Evolutionary conservation across 2,888 invertebrate species (phyloP), one percentile per base, ranked within the genome.

Genomic region (Volucella inflata): DNA sequence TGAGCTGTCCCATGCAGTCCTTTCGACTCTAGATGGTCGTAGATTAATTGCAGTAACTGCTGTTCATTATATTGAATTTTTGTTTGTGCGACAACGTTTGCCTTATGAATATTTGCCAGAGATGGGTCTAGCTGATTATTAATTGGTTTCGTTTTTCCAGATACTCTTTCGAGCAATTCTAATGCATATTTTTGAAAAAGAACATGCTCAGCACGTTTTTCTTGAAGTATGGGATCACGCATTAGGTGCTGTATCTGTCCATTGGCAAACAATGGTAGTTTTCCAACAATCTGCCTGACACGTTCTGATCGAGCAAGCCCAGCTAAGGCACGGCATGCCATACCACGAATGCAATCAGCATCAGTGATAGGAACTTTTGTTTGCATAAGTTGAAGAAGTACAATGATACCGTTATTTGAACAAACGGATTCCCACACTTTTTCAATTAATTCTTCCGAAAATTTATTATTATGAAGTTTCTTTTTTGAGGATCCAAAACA

Each of bases 391-490:
- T 97, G 96, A 12, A 98, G 93, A 51, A 99, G 93, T 60, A 97
- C 97, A 96, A 99, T 98, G 74, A 99, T 98, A 1, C 99, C 99
- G 91, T 99, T 99, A 91, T 98, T 98, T 0, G 96, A 95, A 83
- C 99, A 93, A 0, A 98, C 96, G 88, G 97, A 96, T 91, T 98
- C 97, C 99, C 99, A 99, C 59, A 99, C 95, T 90, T 96, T 97
- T 90, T 96, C 96, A 85, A 98, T 95, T 2, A 98, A 94, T 87
- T 98, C 98, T 90, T 98, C 98, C 62, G 95, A 95, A 84, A 93
- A 91, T 93, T 96, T 90, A 92, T 93, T 92, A 82, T 95, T 93
- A 0, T 94, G 93, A 90, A 95, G 94, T 62, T 88, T 89, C 64
- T 89, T 90, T 30, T 89, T 89, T 0, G 90, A 89, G 0, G 91